Conservation (phyloP, 2,113 vertebrate genomes). For the Accipiter cooperii region DNA sequence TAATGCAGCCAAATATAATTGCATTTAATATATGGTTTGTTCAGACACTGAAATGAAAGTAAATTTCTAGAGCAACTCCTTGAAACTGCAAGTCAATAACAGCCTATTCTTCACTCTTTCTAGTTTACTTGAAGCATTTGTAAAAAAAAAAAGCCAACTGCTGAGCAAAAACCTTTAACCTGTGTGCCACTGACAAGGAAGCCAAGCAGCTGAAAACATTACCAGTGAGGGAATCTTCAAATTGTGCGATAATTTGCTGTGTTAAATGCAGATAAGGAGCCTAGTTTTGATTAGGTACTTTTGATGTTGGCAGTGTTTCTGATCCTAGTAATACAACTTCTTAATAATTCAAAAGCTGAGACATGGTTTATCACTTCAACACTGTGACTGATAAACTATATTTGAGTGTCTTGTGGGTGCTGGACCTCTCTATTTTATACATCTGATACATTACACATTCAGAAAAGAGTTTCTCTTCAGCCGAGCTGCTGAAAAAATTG, state of each 20-base stretch:
- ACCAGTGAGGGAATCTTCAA: neutral
- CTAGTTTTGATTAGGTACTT: neutral
- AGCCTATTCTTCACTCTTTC: neutral
- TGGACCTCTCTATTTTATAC: neutral
- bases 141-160: neutral
- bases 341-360: neutral
- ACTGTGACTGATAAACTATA: neutral
- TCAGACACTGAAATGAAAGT: neutral
- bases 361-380: neutral
- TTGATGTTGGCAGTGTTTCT: neutral
- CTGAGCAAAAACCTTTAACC: neutral
- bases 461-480: neutral
- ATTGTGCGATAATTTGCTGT: neutral
- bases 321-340: neutral
- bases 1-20: neutral
- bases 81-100: neutral
- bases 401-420: neutral
- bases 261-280: neutral
- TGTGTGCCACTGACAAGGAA: neutral
- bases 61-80: neutral
- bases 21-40: neutral
- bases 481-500: neutral
- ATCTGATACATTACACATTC: neutral
- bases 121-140: neutral
- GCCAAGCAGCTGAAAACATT: neutral